These are phyloP conservation scores for Scaptomyza flava DNA, from an alignment of 2,888 invertebrate genomes.

Conservation along the genomic window DNA sequence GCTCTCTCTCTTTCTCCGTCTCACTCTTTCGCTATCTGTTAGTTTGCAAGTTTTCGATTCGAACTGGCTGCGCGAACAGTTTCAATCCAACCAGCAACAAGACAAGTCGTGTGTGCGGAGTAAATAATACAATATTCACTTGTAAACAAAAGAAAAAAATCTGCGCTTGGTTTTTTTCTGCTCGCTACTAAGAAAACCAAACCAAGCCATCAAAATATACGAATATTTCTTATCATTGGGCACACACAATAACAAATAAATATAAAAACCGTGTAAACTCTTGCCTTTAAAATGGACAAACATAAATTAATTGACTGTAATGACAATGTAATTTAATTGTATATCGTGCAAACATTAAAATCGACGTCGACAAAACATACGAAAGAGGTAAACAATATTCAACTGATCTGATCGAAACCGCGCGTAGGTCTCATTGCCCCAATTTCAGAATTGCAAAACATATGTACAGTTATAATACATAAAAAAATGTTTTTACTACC, in stretches of 20 bases:
- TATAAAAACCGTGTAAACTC: constrained; percentile 13
- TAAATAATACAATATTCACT: constrained; percentile 2
- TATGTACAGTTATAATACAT: neutral
- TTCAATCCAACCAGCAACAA: neutral
- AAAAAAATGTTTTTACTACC: neutral
- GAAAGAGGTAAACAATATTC: constrained; percentile 46
- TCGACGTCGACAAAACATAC: constrained; percentile 22
- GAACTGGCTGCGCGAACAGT: neutral
- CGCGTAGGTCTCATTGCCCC: constrained; percentile 29
- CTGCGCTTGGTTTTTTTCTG: constrained; percentile 7
- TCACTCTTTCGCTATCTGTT: neutral
- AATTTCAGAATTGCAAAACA: constrained; percentile 15
- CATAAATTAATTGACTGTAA: constrained; percentile 59
- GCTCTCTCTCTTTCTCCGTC: neutral
- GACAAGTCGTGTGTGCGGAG: constrained; percentile 22
- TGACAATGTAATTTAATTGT: constrained; percentile 52
- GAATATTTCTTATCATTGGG: constrained; percentile 7
- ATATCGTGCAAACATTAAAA: constrained; percentile 25
- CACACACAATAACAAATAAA: neutral
- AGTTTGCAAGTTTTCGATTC: neutral
- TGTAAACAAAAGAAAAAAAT: constrained; percentile 18
- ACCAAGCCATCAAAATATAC: constrained; percentile 10
- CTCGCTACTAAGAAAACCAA: constrained; percentile 8
- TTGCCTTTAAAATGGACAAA: constrained; percentile 63
- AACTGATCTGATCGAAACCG: neutral